Base-by-base conservation (phyloP, 2,113 vertebrate species). In the Psephotus haematonotus region DNA sequence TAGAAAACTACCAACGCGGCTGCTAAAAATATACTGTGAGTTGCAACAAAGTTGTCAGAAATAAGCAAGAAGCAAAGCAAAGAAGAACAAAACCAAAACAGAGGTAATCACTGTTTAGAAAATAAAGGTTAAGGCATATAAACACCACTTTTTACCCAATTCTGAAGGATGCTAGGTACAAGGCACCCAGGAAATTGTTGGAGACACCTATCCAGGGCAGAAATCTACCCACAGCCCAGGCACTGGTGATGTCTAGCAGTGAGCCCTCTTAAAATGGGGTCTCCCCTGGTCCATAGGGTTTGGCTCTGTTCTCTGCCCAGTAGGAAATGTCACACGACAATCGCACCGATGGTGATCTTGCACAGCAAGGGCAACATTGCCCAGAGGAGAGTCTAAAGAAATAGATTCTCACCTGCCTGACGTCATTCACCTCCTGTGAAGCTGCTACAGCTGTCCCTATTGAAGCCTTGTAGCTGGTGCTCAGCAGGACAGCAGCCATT, bases 31-130 rank as follows among this genome's bases (percentile, higher is more conserved):
- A 97, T 53, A 60, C 87, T 1, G 22, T 4, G 39, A 93, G 89
- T 92, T 84, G 94, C 95, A 95, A 96, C 86, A 55, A 97, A 96
- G 86, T 97, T 97, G 96, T 96, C 94, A 97, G 76, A 92, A 95
- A 92, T 70, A 96, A 96, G 72, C 23, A 96, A 86, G 37, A 93
- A 97, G 96, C 80, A 89, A 90, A 94, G 84, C 52, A 17, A 86
- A 93, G 33, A 64, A 68, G 31, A 87, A 92, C 75, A 79, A 95
- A 95, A 95, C 79, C 87, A 95, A 95, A 97, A 96, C 92, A 97
- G 47, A 95, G 39, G 78, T 82, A 95, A 95, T 88, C 7, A 5
- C 69, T 84, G 91, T 92, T 95, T 91, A 63, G 78, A 93, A 96
- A 97, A 96, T 88, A 96, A 84, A 94, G 76, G 62, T 82, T 84